Percentiles rank a stretch among this genome's conserved stretches.
phyloP scores from a whole-genome alignment of 2,113 vertebrate genomes.

The Chamaetylas fuelleborni region DNA sequence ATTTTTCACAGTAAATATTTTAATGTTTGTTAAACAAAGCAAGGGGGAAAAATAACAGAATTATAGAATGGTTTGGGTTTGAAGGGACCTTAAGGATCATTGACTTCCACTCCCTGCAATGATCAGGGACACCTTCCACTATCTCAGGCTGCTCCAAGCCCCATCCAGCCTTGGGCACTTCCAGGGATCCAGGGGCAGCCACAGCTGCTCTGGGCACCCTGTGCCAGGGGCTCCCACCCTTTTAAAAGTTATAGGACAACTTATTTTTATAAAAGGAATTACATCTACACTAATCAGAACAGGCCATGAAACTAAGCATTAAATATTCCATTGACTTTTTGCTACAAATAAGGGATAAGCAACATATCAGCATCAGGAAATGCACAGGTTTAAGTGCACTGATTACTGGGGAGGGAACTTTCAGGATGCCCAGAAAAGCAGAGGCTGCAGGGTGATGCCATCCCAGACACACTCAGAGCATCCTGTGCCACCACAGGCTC shows the following conservation, averaged over 20 bases:
- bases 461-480: neutral
- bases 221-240: neutral
- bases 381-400: neutral
- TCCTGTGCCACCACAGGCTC: neutral
- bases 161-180: rapidly evolving
- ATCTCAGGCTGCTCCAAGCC: neutral
- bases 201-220: neutral
- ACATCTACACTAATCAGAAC: neutral
- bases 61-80: neutral
- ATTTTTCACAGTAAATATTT: neutral
- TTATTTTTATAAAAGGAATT: neutral
- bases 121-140: neutral
- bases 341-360: neutral
- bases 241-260: neutral
- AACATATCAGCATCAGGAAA: neutral
- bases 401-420: neutral
- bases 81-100: neutral
- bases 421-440: neutral
- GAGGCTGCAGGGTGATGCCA: rapidly evolving
- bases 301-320: neutral
- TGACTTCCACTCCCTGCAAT: rapidly evolving
- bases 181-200: neutral
- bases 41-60: neutral
- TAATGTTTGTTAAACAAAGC: neutral
- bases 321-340: neutral